These are phyloP conservation scores for Xenopus petersii DNA, from an alignment of 2,797 vertebrate genomes.

Conservation along the genomic window DNA sequence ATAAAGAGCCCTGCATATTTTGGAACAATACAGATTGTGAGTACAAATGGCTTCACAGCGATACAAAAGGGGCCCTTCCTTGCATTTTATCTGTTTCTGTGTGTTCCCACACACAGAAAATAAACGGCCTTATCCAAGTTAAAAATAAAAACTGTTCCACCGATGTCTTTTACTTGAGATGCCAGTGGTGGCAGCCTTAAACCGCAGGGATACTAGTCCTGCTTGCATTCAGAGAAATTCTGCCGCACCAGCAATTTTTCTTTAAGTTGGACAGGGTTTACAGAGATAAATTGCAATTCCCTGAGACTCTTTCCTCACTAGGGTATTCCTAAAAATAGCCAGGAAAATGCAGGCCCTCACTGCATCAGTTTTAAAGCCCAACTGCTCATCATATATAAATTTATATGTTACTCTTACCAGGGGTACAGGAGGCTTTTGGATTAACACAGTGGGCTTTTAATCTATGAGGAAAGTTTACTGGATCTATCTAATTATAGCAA, in stretches of 20 bases:
- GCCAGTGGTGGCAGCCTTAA: slow-evolving; percentile 12
- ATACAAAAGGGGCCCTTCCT: too few relatives aligned
- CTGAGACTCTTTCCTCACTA: slow-evolving; percentile 30
- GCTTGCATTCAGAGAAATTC: slow-evolving; percentile 18
- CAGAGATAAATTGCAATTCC: slow-evolving; percentile 48
- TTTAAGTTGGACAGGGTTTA: slow-evolving; percentile 39
- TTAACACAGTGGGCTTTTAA: slow-evolving; percentile 27
- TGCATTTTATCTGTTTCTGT: background rate
- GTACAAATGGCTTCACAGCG: too few relatives aligned
- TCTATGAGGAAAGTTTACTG: slow-evolving; percentile 19
- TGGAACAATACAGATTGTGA: too few relatives aligned
- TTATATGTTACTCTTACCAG: background rate
- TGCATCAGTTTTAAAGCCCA: slow-evolving; percentile 34
- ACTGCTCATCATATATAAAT: slow-evolving; percentile 33
- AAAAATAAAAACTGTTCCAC: slow-evolving; percentile 22
- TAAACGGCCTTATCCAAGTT: slow-evolving; percentile 2
- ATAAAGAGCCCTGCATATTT: too few relatives aligned
- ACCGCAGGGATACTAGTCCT: slow-evolving; percentile 28
- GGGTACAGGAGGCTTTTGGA: slow-evolving; percentile 10
- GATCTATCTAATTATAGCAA: slow-evolving; percentile 7
- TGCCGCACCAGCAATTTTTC: slow-evolving; percentile 28
- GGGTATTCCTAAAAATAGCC: slow-evolving; percentile 46
- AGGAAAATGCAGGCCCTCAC: slow-evolving; percentile 29
- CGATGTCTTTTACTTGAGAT: slow-evolving; percentile 19
- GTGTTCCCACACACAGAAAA: background rate